Conservation (phyloP, 2,888 invertebrate species). For the Tyria jacobaeae region DNA sequence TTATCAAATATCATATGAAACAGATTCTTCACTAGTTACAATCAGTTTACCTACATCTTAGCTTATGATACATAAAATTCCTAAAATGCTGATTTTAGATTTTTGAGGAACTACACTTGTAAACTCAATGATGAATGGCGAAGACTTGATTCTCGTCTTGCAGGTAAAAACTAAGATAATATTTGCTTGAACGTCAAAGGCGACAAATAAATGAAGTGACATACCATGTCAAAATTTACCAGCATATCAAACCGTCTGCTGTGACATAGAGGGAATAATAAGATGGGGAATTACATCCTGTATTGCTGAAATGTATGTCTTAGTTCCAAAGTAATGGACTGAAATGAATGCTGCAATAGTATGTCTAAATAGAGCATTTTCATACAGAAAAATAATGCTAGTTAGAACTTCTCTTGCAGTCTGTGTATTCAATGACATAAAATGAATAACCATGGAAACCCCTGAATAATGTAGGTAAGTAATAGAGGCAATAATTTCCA, state of each 20-base stretch:
- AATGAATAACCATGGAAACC: conserved; percentile 13
- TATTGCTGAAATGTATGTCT: conserved; percentile 2
- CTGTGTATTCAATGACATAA: background rate
- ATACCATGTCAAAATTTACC: conserved; percentile 16
- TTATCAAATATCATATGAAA: background rate
- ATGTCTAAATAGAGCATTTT: background rate
- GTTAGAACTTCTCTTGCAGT: background rate
- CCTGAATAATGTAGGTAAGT: conserved; percentile 15
- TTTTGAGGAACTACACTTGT: background rate
- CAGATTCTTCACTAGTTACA: background rate
- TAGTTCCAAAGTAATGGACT: background rate
- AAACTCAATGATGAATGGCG: background rate
- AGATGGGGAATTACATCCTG: background rate
- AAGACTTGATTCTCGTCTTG: background rate
- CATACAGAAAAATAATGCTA: background rate
- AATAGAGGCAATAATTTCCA: conserved; percentile 15
- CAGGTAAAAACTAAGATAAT: background rate
- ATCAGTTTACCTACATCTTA: background rate
- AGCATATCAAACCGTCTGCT: conserved; percentile 9
- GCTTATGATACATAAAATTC: background rate
- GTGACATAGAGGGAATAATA: background rate
- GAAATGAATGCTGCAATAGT: background rate
- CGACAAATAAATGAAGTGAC: conserved; percentile 2
- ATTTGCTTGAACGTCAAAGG: background rate
- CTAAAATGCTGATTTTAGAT: background rate